Evolutionary conservation across 2,113 vertebrate species (phyloP).

Genomic region (Oreochromis spilurus): DNA sequence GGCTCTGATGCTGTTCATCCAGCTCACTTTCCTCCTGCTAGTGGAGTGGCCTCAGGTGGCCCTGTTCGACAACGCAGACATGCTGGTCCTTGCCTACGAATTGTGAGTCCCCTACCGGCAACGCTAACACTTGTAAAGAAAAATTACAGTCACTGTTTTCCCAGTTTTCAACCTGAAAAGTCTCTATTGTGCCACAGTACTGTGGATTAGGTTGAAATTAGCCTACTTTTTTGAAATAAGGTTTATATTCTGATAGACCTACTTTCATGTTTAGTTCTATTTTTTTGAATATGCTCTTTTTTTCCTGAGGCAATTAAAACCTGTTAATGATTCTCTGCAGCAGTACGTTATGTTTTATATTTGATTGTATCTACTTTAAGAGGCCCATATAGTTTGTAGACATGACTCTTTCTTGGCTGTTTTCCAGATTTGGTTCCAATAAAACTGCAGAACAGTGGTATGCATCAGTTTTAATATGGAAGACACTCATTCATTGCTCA

Average conservation of each 20-base stretch:
- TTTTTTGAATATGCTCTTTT: conserved; percentile 10
- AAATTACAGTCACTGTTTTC: background rate
- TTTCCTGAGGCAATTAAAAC: conserved; percentile 18
- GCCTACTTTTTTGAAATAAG: conserved; percentile 1
- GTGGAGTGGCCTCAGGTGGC: conserved; percentile 85
- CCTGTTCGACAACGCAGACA: conserved; percentile 91
- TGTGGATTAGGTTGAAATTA: background rate
- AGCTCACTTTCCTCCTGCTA: conserved; percentile 84
- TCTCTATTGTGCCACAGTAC: background rate
- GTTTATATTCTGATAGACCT: conserved; percentile 1
- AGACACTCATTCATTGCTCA: background rate
- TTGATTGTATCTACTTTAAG: background rate
- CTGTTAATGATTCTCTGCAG: conserved; percentile 47
- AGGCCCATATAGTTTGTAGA: background rate
- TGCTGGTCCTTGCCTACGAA: conserved; percentile 80
- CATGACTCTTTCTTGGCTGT: background rate
- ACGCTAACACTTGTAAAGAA: background rate
- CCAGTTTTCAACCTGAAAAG: background rate
- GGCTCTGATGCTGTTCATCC: conserved; percentile 85
- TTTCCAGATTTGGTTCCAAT: conserved; percentile 71
- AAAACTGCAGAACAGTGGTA: conserved; percentile 71
- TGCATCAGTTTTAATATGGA: background rate
- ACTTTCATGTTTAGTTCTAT: background rate
- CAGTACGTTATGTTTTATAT: conserved; percentile 31
- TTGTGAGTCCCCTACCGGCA: conserved; percentile 77